Evolutionary conservation across 2,113 vertebrate genomes (phyloP).

Genomic region (Crotalus tigris): DNA sequence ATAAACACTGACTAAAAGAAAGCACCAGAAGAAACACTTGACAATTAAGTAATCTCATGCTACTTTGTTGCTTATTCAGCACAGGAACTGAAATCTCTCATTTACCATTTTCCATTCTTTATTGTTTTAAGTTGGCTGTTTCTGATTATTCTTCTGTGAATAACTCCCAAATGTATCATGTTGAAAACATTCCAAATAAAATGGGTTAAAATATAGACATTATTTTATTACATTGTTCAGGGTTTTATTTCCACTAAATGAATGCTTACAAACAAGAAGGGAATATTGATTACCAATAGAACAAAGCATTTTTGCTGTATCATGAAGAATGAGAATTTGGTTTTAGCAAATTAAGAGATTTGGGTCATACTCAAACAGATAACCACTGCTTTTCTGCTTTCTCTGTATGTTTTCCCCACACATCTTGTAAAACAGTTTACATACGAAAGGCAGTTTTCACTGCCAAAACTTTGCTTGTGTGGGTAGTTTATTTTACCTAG

Average conservation of each 20-base stretch:
- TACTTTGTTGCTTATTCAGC: neutral
- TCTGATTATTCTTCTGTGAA: neutral
- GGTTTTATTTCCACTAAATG: neutral
- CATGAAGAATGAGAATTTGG: neutral
- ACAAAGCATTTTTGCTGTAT: neutral
- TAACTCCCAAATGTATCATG: neutral
- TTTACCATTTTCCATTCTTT: neutral
- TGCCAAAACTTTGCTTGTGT: neutral
- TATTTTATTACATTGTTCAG: neutral
- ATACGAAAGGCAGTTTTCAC: neutral
- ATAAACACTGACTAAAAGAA: neutral
- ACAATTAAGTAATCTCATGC: neutral
- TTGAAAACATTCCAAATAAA: neutral
- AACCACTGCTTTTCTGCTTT: neutral
- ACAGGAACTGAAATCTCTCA: neutral
- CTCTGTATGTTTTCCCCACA: neutral
- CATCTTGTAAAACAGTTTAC: neutral
- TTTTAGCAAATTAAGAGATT: constrained; percentile 10
- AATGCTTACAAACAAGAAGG: neutral
- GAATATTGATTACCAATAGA: constrained; percentile 19
- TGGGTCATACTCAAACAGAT: neutral
- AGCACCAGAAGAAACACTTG: neutral
- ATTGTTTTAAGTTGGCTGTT: neutral
- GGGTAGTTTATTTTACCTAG: neutral
- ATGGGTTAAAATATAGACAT: neutral